Evolutionary conservation across 2,113 vertebrate genomes (phyloP), one percentile per base, ranked within the genome.

Genomic region (Todiramphus chloris): DNA sequence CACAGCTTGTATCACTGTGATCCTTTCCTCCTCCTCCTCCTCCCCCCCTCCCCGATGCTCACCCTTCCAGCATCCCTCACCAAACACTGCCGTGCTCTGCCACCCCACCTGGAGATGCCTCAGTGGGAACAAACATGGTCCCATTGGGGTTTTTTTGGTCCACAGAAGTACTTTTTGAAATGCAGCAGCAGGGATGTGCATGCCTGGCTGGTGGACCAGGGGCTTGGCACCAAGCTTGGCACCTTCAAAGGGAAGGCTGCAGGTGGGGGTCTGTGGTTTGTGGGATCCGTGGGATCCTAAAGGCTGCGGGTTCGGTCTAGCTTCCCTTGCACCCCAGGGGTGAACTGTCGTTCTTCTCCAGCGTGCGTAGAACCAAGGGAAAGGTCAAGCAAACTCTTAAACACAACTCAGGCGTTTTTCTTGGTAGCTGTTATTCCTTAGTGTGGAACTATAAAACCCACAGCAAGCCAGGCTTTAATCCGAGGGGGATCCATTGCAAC

Each of bases 171-270:
- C 9, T 4, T n/a, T n/a, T 0, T 4, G 83, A 37, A 37, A 13
- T 2, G 41, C 79, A 63, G 73, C 41, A 19, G 15, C 2, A 2
- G 56, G 46, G 59, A 4, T 0, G 0, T 0, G 4, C 1, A 0
- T 2, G 20, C 28, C n/a, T 21, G 55, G 4, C 8, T 16, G 58
- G 20, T 8, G 66, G 33, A n/a, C 13, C 10, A 6, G 7, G 64
- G 1, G 18, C 28, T 51, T 13, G 41, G 2, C 0, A 2, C 0
- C 0, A 41, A 55, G 11, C 46, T 62, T 1, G 20, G 9, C 1
- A 1, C 20, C 35, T 13, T 69, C 1, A 1, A 6, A 33, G 30
- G 25, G 0, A 16, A 11, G 74, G 39, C 31, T 0, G 20, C 7
- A 9, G 1, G 0, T 5, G 31, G 51, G 10, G 6, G 5, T 11